Evolutionary conservation across 2,113 vertebrate genomes (phyloP), one percentile per base, ranked within the genome.

Genomic region (Oryzias curvinotus): DNA sequence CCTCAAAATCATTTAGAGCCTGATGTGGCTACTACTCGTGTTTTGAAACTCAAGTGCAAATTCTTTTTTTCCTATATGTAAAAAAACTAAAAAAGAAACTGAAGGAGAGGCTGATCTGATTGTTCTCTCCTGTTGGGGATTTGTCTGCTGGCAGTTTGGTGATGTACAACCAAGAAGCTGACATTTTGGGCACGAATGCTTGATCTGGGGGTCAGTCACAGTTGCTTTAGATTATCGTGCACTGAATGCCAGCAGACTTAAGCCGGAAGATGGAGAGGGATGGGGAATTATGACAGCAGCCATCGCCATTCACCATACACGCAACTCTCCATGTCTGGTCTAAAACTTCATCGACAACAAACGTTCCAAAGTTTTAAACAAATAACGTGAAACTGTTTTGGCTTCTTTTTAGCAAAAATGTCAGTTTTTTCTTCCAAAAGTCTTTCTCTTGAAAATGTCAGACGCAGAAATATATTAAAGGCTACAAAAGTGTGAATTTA

Each of bases 211-310:
- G 82, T 80, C 63, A 67, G 78, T 85, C 86, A 89, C 89, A 90
- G 88, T 91, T 91, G 87, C 87, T 92, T 91, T 91, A 91, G 89
- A 88, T 91, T 84, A 84, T 88, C 86, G 80, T 90, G 65, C 82
- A 74, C 65, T 1, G 59, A 85, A 91, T 91, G 79, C 88, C 88
- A 79, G 67, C 50, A 14, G 83, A 85, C 84, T 90, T 88, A 91
- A 73, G 75, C 69, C 63, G 68, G 21, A 72, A 82, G 80, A 82
- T 84, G 68, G 70, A 77, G 72, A 71, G 77, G 83, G 87, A 36
- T 12, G 78, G 71, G 78, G 81, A 86, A 85, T 88, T 82, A 87
- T 71, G 84, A 60, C 65, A 62, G 69, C 61, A 71, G 70, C 62
- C 69, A 52, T 47, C 68, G 52, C 61, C 4, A 52, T 73, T 69